Conservation (phyloP, 1,140 invertebrate species). For the Lordiphosa collinella region DNA sequence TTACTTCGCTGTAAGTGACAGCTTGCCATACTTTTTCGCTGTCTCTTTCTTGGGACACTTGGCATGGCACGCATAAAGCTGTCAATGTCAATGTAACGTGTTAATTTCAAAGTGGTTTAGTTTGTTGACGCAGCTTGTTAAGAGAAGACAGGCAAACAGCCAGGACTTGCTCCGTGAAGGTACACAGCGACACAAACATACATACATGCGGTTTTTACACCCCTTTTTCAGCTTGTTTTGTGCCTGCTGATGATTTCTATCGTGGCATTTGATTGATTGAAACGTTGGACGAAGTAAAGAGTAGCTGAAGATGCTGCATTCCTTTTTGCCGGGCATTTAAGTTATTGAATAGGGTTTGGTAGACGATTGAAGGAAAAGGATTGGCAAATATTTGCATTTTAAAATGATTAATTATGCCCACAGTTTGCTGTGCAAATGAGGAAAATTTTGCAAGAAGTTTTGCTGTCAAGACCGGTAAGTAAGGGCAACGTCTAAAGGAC, state of each 20-base stretch:
- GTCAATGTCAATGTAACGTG: slow-evolving; percentile 77
- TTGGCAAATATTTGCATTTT: slow-evolving; percentile 52
- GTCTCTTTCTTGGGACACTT: slow-evolving; percentile 51
- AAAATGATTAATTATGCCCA: slow-evolving; percentile 56
- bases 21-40: slow-evolving; percentile 26
- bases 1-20: slow-evolving; percentile 44
- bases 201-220: slow-evolving; percentile 16
- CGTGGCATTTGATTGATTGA: slow-evolving; percentile 70
- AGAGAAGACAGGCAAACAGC: slow-evolving; percentile 19
- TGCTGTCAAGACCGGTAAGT: neutral
- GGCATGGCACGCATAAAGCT: slow-evolving; percentile 73
- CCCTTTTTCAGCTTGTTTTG: slow-evolving; percentile 11
- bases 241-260: slow-evolving; percentile 55
- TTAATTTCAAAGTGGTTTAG: slow-evolving; percentile 77
- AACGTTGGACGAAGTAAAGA: slow-evolving; percentile 17
- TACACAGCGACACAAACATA: slow-evolving; percentile 43
- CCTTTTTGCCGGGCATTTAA: slow-evolving; percentile 39
- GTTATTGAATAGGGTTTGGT: slow-evolving; percentile 41
- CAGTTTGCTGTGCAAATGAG: neutral
- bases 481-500: neutral
- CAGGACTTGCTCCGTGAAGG: slow-evolving; percentile 13
- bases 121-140: slow-evolving; percentile 75
- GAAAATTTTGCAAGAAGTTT: neutral
- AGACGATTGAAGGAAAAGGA: neutral
- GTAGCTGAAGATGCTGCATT: slow-evolving; percentile 1